phyloP scores from a whole-genome alignment of 64 coral and sea anemone genomes.

The Porites lutea region DNA sequence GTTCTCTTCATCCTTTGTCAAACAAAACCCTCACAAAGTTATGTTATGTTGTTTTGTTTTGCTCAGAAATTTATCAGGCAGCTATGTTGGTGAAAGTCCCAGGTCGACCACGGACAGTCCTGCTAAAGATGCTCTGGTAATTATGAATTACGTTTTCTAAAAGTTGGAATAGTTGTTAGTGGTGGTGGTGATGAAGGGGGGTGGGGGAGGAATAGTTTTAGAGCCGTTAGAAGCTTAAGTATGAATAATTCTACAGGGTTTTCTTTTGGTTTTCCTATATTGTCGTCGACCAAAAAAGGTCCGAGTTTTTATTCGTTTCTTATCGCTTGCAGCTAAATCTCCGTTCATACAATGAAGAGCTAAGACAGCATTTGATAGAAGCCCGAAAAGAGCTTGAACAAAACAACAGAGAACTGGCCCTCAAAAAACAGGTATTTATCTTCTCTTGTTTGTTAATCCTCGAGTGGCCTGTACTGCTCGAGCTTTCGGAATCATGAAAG shows the following conservation, averaged over 20 bases:
- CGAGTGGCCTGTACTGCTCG: no score
- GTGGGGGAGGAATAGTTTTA: no score
- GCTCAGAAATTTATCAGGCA: slow-evolving; percentile 42
- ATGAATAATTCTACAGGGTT: neutral
- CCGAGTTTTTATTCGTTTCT: neutral
- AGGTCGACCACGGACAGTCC: slow-evolving; percentile 54
- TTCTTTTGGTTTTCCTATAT: neutral
- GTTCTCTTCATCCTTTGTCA: neutral
- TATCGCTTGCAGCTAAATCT: slow-evolving; percentile 50
- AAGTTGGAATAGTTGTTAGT: neutral
- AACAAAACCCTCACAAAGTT: neutral
- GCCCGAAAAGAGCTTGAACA: slow-evolving; percentile 63
- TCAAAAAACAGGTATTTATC: slow-evolving; percentile 51
- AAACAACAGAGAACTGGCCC: slow-evolving; percentile 31
- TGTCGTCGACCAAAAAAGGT: neutral
- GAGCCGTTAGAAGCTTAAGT: no score
- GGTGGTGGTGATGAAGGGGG: no score
- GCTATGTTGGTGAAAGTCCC: slow-evolving; percentile 71
- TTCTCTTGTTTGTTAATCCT: no score
- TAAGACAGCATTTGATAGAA: slow-evolving; percentile 67
- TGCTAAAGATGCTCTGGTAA: slow-evolving; percentile 70
- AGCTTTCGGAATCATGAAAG: no score
- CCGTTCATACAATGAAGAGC: slow-evolving; percentile 59
- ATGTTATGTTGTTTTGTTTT: neutral
- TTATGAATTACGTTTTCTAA: neutral